Evolutionary conservation across 2,113 vertebrate species (phyloP).

Genomic region (Grallaria varia): DNA sequence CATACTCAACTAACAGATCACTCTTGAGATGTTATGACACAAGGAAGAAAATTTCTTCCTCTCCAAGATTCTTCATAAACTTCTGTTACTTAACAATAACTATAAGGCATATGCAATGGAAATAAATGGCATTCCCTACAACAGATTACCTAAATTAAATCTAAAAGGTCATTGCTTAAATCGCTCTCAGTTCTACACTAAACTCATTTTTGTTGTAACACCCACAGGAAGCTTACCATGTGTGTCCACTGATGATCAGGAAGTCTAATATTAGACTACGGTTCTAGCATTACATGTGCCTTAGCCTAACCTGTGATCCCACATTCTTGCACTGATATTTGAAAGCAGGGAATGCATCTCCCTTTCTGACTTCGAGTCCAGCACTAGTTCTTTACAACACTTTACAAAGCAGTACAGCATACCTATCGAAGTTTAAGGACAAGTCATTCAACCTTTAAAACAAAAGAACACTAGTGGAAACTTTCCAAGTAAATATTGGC

Average conservation of each 20-base stretch:
- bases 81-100: not conserved
- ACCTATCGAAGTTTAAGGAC: not conserved
- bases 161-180: not conserved
- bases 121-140: not conserved
- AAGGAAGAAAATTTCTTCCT: not conserved
- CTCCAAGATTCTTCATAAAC: not conserved
- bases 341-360: not conserved
- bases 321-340: not conserved
- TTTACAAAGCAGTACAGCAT: not conserved
- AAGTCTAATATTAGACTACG: not conserved
- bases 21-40: not conserved
- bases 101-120: not conserved
- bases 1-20: not conserved
- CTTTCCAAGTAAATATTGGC: not conserved
- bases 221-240: not conserved
- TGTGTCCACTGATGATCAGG: not conserved
- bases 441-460: not conserved
- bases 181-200: not conserved
- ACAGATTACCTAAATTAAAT: not conserved
- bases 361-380: not conserved
- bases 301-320: not conserved
- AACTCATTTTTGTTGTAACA: not conserved
- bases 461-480: not conserved
- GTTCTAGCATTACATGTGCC: not conserved
- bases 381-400: not conserved